Percentiles rank a stretch among this genome's conserved stretches.
These are phyloP conservation scores for Columba janthina DNA, from an alignment of 2,113 vertebrate species.

Conservation along the genomic window DNA sequence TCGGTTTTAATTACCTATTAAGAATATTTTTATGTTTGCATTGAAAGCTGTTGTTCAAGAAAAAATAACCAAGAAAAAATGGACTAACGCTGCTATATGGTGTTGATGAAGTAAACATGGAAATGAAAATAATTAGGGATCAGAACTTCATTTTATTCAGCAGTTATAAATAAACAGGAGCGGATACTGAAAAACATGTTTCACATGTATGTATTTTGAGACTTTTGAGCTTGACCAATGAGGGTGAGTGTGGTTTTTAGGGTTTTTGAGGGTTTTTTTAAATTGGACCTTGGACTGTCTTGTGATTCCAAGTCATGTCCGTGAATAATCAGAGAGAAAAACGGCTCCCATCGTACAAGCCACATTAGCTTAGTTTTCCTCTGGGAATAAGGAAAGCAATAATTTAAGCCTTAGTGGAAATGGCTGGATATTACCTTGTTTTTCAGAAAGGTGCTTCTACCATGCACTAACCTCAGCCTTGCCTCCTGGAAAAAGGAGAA, in stretches of 20 bases:
- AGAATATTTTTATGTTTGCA: background rate
- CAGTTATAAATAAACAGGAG: background rate
- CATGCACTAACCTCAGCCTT: background rate
- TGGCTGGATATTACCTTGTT: background rate
- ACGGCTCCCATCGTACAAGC: background rate
- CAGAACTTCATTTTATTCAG: background rate
- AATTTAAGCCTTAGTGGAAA: background rate
- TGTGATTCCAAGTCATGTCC: background rate
- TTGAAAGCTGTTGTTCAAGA: background rate
- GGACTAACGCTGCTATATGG: accelerated
- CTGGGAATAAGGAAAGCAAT: background rate
- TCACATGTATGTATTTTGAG: background rate
- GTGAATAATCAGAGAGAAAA: background rate
- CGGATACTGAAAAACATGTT: background rate
- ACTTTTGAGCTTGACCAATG: background rate
- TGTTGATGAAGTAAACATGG: background rate
- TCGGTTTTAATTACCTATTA: background rate
- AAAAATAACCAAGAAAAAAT: background rate
- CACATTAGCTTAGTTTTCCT: background rate
- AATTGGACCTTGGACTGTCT: no score
- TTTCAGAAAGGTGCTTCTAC: background rate
- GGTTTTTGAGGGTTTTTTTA: background rate
- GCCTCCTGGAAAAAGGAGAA: background rate
- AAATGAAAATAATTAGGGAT: background rate
- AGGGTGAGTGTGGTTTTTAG: background rate